phyloP scores from a whole-genome alignment of 1,140 invertebrate genomes.

The Leptinotarsa defecta region DNA sequence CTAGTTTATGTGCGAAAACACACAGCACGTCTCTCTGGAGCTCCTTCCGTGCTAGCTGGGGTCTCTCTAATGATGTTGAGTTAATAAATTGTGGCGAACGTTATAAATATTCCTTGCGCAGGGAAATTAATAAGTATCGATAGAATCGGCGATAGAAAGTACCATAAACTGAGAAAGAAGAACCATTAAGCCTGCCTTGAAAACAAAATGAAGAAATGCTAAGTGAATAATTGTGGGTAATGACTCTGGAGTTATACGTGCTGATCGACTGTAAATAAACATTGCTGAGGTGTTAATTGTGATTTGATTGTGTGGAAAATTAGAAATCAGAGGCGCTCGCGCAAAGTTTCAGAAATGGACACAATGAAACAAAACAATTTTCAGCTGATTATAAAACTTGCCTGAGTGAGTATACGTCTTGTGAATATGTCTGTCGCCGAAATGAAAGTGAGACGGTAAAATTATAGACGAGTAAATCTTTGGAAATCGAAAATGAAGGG shows the following conservation, averaged over 20 bases:
- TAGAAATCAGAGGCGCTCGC: not conserved
- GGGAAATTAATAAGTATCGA: not conserved
- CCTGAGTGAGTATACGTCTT: too few relatives aligned
- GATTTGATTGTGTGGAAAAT: not conserved
- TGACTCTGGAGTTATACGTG: not conserved
- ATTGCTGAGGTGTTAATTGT: not conserved
- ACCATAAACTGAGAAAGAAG: not conserved
- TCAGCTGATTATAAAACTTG: too few relatives aligned
- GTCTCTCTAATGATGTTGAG: not conserved
- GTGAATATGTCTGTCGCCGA: too few relatives aligned
- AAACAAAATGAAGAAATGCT: not conserved
- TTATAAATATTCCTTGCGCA: not conserved
- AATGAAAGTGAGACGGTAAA: too few relatives aligned
- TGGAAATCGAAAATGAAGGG: too few relatives aligned
- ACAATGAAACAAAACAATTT: too few relatives aligned
- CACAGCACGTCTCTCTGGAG: not conserved
- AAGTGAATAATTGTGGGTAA: not conserved
- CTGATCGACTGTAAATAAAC: not conserved
- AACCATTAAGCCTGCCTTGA: not conserved
- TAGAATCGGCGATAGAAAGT: conserved; percentile 3
- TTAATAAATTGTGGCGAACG: not conserved
- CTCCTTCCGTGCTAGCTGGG: not conserved
- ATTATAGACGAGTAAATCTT: too few relatives aligned
- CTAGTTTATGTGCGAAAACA: not conserved
- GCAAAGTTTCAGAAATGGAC: too few relatives aligned